Evolutionary conservation across 2,888 invertebrate species (phyloP), one percentile per base, ranked within the genome.

Genomic region (Resseliella maxima): DNA sequence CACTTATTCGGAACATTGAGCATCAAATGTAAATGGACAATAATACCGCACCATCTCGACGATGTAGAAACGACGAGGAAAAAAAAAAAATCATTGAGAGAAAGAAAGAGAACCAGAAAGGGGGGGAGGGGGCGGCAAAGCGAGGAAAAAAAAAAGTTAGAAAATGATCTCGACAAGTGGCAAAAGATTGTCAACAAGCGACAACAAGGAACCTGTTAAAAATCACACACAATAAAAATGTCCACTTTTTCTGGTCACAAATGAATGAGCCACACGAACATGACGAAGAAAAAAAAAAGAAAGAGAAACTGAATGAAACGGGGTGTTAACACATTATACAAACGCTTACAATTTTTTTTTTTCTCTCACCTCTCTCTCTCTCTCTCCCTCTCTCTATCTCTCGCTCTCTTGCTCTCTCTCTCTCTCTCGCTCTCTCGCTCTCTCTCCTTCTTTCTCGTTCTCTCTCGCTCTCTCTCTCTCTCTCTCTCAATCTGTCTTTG

Each of bases 201-300:
- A 59, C 59, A 50, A 50, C 50, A 72, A 72, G 72, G 72, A 72
- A 35, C 72, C 72, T 72, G 35, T 72, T 72, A 72, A 72, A 72
- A 72, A 72, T 72, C 72, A 72, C 72, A 59, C 59, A 72, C 72
- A 72, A 72, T 72, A 72, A 72, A 72, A 72, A 72, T 72, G 72
- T 31, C 31, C n/a, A 72, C 72, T 59, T 50, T 50, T 50, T 50
- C 46, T 50, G 41, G 46, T 72, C n/a, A 35, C 72, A 72, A 72
- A 72, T 72, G 72, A 72, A 31, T 15, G 72, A 31, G 15, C 3
- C 21, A 3, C 72, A 72, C 8, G 31, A 31, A 31, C n/a, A 35
- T 12, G 31, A 12, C 10, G 3, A 1, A 72, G 18, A 12, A 35
- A n/a, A 72, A 59, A 24, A 12, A 35, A 72, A 72, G 2, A 50